Base-by-base conservation (phyloP, 2,888 invertebrate genomes). In the Alcis repandata region DNA sequence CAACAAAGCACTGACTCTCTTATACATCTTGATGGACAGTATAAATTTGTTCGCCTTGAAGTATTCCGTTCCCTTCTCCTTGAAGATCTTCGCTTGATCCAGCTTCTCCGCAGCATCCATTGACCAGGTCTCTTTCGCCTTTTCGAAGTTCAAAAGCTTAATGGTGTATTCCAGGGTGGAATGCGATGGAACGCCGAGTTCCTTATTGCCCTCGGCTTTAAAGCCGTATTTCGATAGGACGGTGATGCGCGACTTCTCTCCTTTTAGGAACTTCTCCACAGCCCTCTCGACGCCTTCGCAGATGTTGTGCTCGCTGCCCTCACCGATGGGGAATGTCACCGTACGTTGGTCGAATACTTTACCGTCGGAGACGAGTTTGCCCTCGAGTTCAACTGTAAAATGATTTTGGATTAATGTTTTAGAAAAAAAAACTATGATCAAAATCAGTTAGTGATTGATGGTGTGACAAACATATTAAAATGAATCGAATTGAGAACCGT, bases 41-140 rank as follows among this genome's bases (percentile, higher is more conserved):
- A 92, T 88, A 76, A 95, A 96, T 84, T 98, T 98, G 63, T 94
- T 95, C 0, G 94, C 94, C 87, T 98, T 98, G 81, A 98, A 98
- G 85, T 97, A 98, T 52, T 95, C 94, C 0, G 98, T 99, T 49
- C 99, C 99, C 82, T 97, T 98, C 68, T 97, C 97, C 89, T 99
- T 99, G 70, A 95, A 96, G 13, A 97, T 91, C 84, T 96, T 95
- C 0, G 97, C 96, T 80, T 97, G 97, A 63, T 96, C 96, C 7
- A 99, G 75, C 83, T 97, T 97, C 86, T 99, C 97, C 0, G 93
- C 87, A 0, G 94, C 93, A 67, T 97, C 96, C 93, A 99, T 94
- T 46, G 97, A 95, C 98, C 98, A 99, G 0, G 77, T 87, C 73
- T 97, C 97, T 75, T 97, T 96, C 0, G 95, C 95, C 94, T 96